These are phyloP conservation scores for Rhabdomys pumilio DNA, from an alignment of 2,797 vertebrate species.

Conservation along the genomic window DNA sequence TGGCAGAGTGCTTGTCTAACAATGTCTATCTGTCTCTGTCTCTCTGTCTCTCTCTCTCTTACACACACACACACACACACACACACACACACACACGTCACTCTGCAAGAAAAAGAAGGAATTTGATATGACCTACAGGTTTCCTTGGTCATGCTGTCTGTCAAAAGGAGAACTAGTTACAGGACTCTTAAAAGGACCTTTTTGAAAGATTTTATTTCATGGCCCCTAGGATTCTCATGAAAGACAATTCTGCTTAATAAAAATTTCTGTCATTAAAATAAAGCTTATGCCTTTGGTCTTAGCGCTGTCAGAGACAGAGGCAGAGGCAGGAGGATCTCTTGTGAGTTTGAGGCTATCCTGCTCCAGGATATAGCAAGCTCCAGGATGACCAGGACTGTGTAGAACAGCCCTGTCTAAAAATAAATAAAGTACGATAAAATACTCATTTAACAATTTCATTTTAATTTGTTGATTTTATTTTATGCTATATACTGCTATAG, in stretches of 20 bases:
- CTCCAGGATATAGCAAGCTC: background rate
- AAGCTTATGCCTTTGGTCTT: background rate
- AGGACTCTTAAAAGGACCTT: slow-evolving; percentile 16
- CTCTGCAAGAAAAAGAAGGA: slow-evolving; percentile 1
- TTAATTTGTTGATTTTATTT: slow-evolving; percentile 56
- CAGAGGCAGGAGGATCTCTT: background rate
- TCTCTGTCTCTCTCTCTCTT: background rate
- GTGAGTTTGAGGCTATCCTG: background rate
- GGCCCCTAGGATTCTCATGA: slow-evolving; percentile 38
- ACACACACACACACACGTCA: fast-evolving
- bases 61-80: background rate
- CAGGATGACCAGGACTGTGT: background rate
- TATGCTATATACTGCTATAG: background rate
- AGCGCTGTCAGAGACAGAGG: background rate
- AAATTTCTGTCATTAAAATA: slow-evolving; percentile 48
- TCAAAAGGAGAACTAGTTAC: slow-evolving; percentile 43
- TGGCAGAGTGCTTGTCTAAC: background rate
- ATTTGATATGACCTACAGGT: slow-evolving; percentile 40
- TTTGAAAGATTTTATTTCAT: slow-evolving; percentile 8
- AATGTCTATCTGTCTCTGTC: background rate
- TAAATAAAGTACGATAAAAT: background rate
- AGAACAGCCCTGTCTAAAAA: background rate
- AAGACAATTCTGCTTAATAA: slow-evolving; percentile 40
- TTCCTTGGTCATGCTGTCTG: slow-evolving; percentile 9
- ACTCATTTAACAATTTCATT: slow-evolving; percentile 49